phyloP scores from a whole-genome alignment of 92 coral and sea anemone genomes.

The Heliopora coerulea region DNA sequence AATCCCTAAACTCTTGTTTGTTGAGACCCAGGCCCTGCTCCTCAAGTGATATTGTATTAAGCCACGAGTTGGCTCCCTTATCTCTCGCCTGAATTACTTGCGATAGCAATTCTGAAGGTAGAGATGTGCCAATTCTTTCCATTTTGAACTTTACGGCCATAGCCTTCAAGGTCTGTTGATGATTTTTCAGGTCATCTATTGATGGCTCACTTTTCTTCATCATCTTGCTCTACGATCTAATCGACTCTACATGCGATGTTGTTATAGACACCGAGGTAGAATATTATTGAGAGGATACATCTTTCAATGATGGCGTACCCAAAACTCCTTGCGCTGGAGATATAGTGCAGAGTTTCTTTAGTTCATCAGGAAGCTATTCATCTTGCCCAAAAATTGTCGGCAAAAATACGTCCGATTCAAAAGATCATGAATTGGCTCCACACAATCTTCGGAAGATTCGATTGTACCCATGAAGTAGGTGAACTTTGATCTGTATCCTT shows the following conservation, averaged over 20 bases:
- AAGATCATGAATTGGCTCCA: slow-evolving; percentile 28
- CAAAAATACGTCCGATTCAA: slow-evolving; percentile 16
- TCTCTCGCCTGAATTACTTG: slow-evolving; percentile 36
- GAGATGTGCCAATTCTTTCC: slow-evolving; percentile 40
- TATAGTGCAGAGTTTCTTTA: slow-evolving; percentile 36
- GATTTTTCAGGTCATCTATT: slow-evolving; percentile 47
- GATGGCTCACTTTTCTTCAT: slow-evolving; percentile 34
- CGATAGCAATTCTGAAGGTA: slow-evolving; percentile 36
- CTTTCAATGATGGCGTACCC: slow-evolving; percentile 44
- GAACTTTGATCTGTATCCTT: slow-evolving; percentile 35
- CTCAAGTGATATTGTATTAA: slow-evolving; percentile 42
- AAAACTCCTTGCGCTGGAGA: slow-evolving; percentile 44
- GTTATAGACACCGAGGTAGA: slow-evolving; percentile 56
- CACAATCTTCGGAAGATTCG: slow-evolving; percentile 46
- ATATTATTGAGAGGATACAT: slow-evolving; percentile 46
- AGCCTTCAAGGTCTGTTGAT: slow-evolving; percentile 41
- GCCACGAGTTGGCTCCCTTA: slow-evolving; percentile 54
- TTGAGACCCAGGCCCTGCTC: slow-evolving; percentile 47
- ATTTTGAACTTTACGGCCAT: slow-evolving; percentile 17
- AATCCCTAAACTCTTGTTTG: slow-evolving; percentile 46
- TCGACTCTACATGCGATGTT: slow-evolving; percentile 47
- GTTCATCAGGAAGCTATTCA: slow-evolving; percentile 46
- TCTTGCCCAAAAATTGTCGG: slow-evolving; percentile 46
- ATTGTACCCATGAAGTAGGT: slow-evolving; percentile 49
- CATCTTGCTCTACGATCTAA: slow-evolving; percentile 39